A percentile compares a stretch with the other conserved stretches of the same genome.
These are phyloP conservation scores for Virgularia gustaviana DNA, from an alignment of 92 coral and sea anemone genomes.

Conservation along the genomic window DNA sequence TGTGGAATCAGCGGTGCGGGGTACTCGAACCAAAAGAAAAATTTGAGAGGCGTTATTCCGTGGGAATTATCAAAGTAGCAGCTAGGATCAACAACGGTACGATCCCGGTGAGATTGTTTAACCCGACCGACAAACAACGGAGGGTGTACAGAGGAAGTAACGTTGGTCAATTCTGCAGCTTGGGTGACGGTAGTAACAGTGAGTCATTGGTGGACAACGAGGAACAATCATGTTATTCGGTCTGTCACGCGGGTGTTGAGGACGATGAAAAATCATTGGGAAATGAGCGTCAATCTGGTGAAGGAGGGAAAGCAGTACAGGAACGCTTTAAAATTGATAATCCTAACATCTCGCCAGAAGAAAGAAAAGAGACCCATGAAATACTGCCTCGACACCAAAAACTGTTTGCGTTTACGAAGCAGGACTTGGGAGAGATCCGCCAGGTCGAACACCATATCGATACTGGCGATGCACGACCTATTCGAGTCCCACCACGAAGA, in stretches of 20 bases:
- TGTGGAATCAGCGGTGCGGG: not conserved
- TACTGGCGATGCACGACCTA: not conserved
- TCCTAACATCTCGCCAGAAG: not conserved
- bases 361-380: not conserved
- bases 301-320: not conserved
- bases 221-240: not conserved
- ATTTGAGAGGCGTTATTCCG: not conserved
- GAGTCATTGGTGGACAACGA: not conserved
- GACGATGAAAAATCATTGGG: slow-evolving; percentile 28
- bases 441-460: not conserved
- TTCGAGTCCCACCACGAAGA: not conserved
- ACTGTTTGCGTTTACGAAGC: no score
- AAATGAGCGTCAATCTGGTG: no score
- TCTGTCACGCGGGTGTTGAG: not conserved
- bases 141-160: slow-evolving; percentile 10
- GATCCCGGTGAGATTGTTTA: slow-evolving; percentile 1
- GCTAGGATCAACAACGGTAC: not conserved
- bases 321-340: not conserved
- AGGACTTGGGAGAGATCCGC: not conserved
- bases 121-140: not conserved
- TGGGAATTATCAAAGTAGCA: slow-evolving; percentile 2
- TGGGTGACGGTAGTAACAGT: not conserved
- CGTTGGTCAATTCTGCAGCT: slow-evolving; percentile 19
- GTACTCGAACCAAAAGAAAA: not conserved
- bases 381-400: slow-evolving; percentile 5